phyloP scores from a whole-genome alignment of 1,140 invertebrate species.

The Brachionus rotundiformis region DNA sequence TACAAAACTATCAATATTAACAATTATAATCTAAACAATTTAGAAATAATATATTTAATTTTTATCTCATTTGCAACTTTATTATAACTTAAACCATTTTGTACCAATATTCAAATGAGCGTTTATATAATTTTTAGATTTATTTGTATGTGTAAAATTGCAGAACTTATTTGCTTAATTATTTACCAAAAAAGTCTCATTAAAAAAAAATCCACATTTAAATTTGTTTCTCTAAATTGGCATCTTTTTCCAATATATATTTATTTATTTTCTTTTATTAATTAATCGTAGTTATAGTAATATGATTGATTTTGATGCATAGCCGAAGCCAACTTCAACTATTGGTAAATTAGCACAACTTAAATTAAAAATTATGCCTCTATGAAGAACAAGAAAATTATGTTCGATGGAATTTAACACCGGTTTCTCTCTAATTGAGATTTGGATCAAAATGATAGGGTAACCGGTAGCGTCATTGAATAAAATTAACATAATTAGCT shows the following conservation, averaged over 20 bases:
- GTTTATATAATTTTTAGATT: too few relatives aligned
- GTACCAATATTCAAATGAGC: too few relatives aligned
- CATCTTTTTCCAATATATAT: background rate
- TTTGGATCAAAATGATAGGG: conserved; percentile 38
- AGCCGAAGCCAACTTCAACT: background rate
- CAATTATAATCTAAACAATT: background rate
- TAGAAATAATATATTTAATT: too few relatives aligned
- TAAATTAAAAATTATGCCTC: conserved; percentile 2
- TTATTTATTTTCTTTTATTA: background rate
- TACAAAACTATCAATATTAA: conserved; percentile 21
- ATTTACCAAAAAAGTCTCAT: too few relatives aligned
- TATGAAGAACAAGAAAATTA: conserved; percentile 11
- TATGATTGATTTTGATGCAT: conserved; percentile 25
- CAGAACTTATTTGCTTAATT: too few relatives aligned
- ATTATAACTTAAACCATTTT: too few relatives aligned
- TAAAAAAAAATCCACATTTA: too few relatives aligned
- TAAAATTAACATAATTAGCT: background rate
- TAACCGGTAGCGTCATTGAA: background rate
- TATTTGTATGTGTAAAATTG: too few relatives aligned
- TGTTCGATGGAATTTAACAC: conserved; percentile 31
- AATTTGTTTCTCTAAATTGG: background rate
- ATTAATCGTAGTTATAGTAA: conserved; percentile 31
- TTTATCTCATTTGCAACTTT: too few relatives aligned
- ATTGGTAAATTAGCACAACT: background rate
- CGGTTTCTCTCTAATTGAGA: background rate